Conservation (phyloP, 2,113 vertebrate genomes). For the Rhinopithecus roxellana region DNA sequence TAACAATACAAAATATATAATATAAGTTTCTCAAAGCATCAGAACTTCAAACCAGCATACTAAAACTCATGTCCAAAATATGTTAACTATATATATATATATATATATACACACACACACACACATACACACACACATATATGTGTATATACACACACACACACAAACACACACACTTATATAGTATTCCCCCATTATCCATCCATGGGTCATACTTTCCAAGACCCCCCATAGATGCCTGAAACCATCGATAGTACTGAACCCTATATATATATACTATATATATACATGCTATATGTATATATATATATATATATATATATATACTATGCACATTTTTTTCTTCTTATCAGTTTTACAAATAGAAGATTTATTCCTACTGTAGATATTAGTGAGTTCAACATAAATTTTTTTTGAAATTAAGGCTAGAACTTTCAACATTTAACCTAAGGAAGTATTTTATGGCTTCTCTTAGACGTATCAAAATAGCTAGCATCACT, state of each 20-base stretch:
- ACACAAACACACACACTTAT: not conserved
- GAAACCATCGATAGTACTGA: not conserved
- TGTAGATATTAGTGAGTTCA: not conserved
- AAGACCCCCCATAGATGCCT: not conserved
- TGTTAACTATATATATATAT: not conserved
- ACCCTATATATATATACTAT: too few species aligned
- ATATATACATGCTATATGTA: too few species aligned
- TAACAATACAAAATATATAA: not conserved
- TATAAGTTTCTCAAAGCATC: not conserved
- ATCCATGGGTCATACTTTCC: not conserved
- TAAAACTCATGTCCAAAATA: not conserved
- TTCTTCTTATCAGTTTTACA: not conserved
- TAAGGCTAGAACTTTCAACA: not conserved
- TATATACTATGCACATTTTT: not conserved
- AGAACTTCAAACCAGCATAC: not conserved
- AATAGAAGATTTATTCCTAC: not conserved
- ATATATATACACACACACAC: not conserved
- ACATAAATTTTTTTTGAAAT: not conserved
- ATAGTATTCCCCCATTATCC: too few species aligned
- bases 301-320: too few species aligned
- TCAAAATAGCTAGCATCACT: not conserved
- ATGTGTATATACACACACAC: fast-evolving
- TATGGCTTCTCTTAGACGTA: not conserved
- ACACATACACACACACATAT: not conserved
- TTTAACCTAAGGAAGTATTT: not conserved